Evolutionary conservation across 2,797 vertebrate species (phyloP).

Genomic region (Toxotes lorentzi): DNA sequence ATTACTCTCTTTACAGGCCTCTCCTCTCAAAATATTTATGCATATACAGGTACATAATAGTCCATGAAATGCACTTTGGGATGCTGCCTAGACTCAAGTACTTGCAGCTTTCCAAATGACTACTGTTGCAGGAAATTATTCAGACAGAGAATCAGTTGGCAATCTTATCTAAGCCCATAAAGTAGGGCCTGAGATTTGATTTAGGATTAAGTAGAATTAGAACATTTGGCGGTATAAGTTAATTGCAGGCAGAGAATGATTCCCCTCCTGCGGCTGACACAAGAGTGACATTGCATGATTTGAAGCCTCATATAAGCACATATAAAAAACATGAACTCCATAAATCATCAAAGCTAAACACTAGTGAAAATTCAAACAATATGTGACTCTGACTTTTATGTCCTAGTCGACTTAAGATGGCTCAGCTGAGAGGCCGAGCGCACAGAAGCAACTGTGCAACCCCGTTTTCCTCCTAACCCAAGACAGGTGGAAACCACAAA

Average conservation of each 20-base stretch:
- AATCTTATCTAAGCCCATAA: conserved; percentile 74
- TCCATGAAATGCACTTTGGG: conserved; percentile 75
- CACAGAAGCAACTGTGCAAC: conserved; percentile 54
- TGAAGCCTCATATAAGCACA: conserved; percentile 52
- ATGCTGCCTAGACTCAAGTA: conserved; percentile 63
- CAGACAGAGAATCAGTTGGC: conserved; percentile 73
- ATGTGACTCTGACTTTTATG: conserved; percentile 60
- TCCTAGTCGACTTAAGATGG: conserved; percentile 31
- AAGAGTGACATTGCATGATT: conserved; percentile 60
- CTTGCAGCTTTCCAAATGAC: conserved; percentile 63
- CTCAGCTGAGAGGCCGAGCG: conserved; percentile 28
- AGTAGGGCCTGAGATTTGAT: conserved; percentile 72
- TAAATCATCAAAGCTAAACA: conserved; percentile 54
- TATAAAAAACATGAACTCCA: conserved; percentile 8
- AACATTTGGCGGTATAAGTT: conserved; percentile 66
- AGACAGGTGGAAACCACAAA: conserved; percentile 79
- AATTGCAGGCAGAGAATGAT: conserved; percentile 57
- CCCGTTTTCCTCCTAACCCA: conserved; percentile 35
- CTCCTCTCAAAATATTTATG: conserved; percentile 67
- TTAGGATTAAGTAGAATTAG: conserved; percentile 74
- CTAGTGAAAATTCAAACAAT: conserved; percentile 69
- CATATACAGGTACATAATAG: conserved; percentile 75
- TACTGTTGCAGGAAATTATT: conserved; percentile 74
- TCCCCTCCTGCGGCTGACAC: conserved; percentile 54
- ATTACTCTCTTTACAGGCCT: conserved; percentile 30